phyloP scores from a whole-genome alignment of 2,797 vertebrate species.

The Mionectes olivaceus region DNA sequence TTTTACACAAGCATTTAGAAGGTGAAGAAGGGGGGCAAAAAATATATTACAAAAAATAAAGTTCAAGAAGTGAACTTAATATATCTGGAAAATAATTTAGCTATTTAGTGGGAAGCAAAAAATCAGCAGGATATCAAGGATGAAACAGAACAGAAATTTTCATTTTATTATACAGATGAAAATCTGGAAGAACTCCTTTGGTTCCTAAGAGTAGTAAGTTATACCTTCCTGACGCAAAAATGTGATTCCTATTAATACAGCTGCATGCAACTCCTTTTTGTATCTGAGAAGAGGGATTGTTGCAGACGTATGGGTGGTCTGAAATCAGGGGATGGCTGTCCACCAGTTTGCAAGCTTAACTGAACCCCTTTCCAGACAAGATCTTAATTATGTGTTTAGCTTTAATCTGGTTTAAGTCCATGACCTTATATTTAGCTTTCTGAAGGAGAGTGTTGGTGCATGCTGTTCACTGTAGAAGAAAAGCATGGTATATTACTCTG shows the following conservation, averaged over 20 bases:
- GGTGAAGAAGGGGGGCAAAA: background rate
- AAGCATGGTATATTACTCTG: background rate
- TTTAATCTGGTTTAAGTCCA: constrained; percentile 2
- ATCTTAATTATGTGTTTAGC: background rate
- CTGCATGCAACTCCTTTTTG: background rate
- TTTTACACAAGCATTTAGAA: background rate
- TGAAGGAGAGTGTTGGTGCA: background rate
- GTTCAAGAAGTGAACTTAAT: background rate
- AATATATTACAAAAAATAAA: background rate
- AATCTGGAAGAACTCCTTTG: constrained; percentile 9
- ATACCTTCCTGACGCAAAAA: constrained; percentile 16
- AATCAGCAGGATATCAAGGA: constrained; percentile 14
- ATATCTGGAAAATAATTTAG: constrained; percentile 28
- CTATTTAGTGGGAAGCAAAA: constrained; percentile 6
- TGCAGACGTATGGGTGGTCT: background rate
- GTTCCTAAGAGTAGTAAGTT: constrained; percentile 22
- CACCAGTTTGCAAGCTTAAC: background rate
- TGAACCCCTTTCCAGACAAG: background rate
- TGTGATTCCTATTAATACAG: background rate
- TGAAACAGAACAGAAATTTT: constrained; percentile 43
- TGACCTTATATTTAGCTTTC: background rate
- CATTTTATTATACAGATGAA: constrained; percentile 43
- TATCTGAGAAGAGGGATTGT: background rate
- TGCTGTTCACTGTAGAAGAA: background rate
- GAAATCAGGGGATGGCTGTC: background rate